phyloP scores from a whole-genome alignment of 2,113 vertebrate genomes.

The Vombatus ursinus region DNA sequence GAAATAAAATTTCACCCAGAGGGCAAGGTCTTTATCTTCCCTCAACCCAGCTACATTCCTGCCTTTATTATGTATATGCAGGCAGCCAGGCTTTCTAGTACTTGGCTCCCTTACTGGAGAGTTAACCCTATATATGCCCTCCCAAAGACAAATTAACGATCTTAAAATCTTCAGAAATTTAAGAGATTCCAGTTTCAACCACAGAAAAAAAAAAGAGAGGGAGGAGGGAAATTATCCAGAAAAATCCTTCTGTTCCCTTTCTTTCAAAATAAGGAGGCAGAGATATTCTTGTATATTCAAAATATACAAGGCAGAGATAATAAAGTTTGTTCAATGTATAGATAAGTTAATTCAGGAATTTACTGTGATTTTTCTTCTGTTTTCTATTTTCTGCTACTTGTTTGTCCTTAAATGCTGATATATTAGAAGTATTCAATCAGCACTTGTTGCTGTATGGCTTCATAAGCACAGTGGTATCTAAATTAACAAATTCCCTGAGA shows the following conservation, averaged over 20 bases:
- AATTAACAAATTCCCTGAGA: neutral
- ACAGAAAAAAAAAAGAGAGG: neutral
- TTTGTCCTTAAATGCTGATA: neutral
- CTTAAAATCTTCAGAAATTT: neutral
- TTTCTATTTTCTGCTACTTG: neutral
- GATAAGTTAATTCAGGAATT: slow-evolving; percentile 7
- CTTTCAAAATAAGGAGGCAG: slow-evolving; percentile 31
- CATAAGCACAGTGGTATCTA: slow-evolving; percentile 21
- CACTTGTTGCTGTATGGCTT: neutral
- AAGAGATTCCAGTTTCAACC: neutral
- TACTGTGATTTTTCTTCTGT: neutral
- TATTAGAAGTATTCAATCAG: neutral
- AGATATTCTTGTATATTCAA: neutral
- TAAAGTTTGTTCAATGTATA: slow-evolving; percentile 9
- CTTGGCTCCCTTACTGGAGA: neutral
- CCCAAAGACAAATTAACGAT: neutral
- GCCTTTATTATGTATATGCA: neutral
- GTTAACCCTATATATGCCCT: neutral
- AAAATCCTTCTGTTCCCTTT: slow-evolving; percentile 26
- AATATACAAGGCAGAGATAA: neutral
- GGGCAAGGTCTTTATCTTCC: neutral
- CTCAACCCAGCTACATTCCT: neutral
- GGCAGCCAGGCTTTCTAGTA: neutral
- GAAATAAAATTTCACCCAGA: neutral
- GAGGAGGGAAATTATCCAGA: neutral